Base-by-base conservation (phyloP, 2,797 vertebrate species). In the Danio aesculapii region DNA sequence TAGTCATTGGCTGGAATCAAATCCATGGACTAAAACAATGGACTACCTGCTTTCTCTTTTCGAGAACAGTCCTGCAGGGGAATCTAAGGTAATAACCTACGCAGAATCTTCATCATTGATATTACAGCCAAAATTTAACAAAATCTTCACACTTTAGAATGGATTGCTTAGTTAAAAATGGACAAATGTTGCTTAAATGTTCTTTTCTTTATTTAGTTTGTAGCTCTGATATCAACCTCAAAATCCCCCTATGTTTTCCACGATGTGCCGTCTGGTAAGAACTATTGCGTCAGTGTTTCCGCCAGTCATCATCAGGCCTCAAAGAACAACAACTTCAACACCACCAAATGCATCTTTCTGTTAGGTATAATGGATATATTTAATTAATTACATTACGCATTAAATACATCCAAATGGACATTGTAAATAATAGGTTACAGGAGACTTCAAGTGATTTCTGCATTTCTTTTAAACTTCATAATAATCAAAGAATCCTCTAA, bases 241-340 rank as follows among this genome's bases (percentile, higher is more conserved):
- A 30, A 19, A 6, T 80, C 50, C 6, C 41, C 49, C 3, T 7
- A 17, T 1, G n/a, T 8, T 63, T 85, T 85, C 39, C 0, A 0
- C 8, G 52, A 53, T 17, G 55, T 88, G 66, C 49, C 64, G 1
- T 6, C 57, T 43, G 86, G 73, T 13, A 58, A 30, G 39, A 79
- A 41, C 13, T 89, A 88, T 58, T 90, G 87, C 53, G 59, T 89
- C 41, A 86, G 13, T 10, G 84, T 83, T 62, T 85, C 77, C 2
- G 85, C 84, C 10, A 84, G 72, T 68, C 72, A 85, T 39, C 69
- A 41, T 30, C 17, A 58, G 4, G 47, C n/a, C 53, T 41, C 9
- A 8, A 75, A 17, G 14, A 11, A 17, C 17, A 71, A 59, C 52
- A 72, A 76, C 52, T 46, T 58, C 57, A 86, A 83, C 52, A 11